Percentiles rank a stretch among this genome's conserved stretches.
Evolutionary conservation across 2,113 vertebrate species (phyloP).

Genomic region (Numenius arquata): DNA sequence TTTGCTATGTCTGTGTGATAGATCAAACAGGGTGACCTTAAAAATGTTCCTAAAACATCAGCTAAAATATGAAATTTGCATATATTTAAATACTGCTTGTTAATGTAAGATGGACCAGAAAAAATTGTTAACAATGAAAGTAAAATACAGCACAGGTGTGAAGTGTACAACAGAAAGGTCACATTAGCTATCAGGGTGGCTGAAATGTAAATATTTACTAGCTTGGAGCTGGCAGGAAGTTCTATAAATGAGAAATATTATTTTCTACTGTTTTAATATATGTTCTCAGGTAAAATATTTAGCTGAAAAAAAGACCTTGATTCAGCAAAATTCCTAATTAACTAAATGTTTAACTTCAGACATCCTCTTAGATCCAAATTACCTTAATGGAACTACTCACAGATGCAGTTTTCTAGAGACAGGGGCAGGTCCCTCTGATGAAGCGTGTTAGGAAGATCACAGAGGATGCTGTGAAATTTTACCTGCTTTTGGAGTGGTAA

Average conservation of each 20-base stretch:
- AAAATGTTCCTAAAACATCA: constrained; percentile 45
- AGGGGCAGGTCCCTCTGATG: background rate
- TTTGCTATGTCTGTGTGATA: constrained; percentile 45
- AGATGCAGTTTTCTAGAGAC: background rate
- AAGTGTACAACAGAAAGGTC: background rate
- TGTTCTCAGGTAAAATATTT: background rate
- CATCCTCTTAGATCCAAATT: constrained; percentile 4
- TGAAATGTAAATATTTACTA: constrained; percentile 49
- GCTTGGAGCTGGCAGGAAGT: background rate
- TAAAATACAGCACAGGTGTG: background rate
- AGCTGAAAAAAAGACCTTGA: background rate
- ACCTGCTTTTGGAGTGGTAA: background rate
- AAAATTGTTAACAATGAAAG: background rate
- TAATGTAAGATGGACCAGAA: background rate
- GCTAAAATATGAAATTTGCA: constrained; percentile 46
- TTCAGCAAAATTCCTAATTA: constrained; percentile 13
- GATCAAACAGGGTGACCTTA: constrained; percentile 68
- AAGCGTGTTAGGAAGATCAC: background rate
- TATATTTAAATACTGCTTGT: constrained; percentile 43
- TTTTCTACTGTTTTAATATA: background rate
- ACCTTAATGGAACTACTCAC: background rate
- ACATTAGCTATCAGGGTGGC: constrained; percentile 1
- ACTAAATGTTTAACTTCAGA: background rate
- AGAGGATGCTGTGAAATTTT: background rate
- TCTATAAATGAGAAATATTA: constrained; percentile 19